Percentiles rank a stretch among this genome's conserved stretches.
These are phyloP conservation scores for Tubulanus polymorphus DNA, from an alignment of 2,888 invertebrate genomes.

Conservation along the genomic window DNA sequence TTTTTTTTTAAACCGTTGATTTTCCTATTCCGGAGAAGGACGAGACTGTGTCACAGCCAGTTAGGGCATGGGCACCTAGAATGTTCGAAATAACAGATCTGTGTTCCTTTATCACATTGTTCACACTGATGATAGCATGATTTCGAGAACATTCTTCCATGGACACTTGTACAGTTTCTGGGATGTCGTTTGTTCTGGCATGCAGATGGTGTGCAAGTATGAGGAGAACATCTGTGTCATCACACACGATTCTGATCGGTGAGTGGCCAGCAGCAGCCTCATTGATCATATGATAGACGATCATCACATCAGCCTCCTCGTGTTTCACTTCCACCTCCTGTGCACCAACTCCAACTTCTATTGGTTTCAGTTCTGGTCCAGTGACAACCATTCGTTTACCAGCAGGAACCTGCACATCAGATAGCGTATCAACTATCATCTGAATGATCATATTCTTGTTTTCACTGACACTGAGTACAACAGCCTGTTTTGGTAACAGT, in stretches of 20 bases:
- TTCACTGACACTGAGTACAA: conserved; percentile 16
- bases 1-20: too few species aligned
- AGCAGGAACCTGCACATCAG: neutral
- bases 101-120: too few species aligned
- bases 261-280: neutral
- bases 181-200: too few species aligned
- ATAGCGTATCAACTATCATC: conserved; percentile 13
- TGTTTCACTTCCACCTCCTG: conserved; percentile 13
- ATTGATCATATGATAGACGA: conserved; percentile 5
- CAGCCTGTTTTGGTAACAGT: conserved; percentile 16
- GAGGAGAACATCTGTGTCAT: neutral
- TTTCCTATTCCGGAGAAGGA: too few species aligned
- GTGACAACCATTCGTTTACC: neutral
- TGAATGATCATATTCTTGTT: conserved; percentile 20
- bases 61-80: too few species aligned
- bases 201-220: neutral
- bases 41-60: too few species aligned
- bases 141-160: too few species aligned
- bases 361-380: neutral
- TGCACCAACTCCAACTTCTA: neutral
- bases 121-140: too few species aligned
- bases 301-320: conserved; percentile 21
- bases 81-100: too few species aligned
- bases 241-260: neutral
- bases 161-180: too few species aligned